Conservation (phyloP, 1,140 invertebrate genomes). For the Varroa destructor region DNA sequence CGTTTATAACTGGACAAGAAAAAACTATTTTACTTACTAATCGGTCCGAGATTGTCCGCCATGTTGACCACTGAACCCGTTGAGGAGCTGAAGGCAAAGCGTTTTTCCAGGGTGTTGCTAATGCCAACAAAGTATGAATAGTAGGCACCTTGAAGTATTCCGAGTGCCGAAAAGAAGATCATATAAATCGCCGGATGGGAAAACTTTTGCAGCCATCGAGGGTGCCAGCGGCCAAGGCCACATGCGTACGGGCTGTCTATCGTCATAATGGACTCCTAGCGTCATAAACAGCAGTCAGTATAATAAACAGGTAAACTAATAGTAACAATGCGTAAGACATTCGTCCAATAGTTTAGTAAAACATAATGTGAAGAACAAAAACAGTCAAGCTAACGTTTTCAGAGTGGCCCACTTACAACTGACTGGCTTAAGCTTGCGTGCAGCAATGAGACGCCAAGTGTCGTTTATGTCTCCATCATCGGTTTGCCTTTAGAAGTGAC, state of each 20-base stretch:
- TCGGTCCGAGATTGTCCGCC: constrained; percentile 45
- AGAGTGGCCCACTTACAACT: no score
- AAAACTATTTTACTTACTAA: constrained; percentile 6
- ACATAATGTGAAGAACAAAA: no score
- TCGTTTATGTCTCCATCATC: no score
- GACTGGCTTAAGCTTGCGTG: no score
- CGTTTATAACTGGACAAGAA: constrained; percentile 12
- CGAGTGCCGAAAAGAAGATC: constrained; percentile 55
- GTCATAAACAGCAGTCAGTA: no score
- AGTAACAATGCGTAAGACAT: no score
- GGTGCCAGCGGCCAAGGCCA: constrained; percentile 49
- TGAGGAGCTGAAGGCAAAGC: constrained; percentile 50
- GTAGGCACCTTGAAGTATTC: constrained; percentile 57
- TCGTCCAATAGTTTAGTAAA: no score
- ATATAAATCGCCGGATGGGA: constrained; percentile 62
- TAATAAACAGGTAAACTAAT: no score
- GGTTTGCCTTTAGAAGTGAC: no score
- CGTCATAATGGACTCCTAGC: neutral
- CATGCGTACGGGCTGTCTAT: constrained; percentile 39
- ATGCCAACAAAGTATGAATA: constrained; percentile 62
- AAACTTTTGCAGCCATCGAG: constrained; percentile 51
- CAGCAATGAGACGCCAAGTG: no score
- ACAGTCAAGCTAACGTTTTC: no score
- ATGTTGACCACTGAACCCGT: constrained; percentile 49
- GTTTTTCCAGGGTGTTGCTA: constrained; percentile 60